Conservation (phyloP, 2,113 vertebrate species). For the Daboia siamensis region DNA sequence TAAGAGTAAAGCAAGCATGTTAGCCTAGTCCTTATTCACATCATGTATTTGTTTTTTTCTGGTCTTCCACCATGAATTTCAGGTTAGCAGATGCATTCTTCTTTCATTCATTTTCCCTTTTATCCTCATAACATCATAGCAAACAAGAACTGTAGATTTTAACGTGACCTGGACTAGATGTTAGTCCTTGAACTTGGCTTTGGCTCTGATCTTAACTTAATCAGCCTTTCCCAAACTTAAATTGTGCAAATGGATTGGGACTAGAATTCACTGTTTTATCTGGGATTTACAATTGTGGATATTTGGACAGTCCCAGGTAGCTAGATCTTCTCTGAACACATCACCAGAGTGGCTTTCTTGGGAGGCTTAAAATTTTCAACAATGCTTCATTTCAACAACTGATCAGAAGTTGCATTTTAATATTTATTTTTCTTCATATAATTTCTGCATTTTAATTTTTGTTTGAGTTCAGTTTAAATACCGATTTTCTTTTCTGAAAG, state of each 20-base stretch:
- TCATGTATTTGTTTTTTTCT: not conserved
- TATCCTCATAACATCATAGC: not conserved
- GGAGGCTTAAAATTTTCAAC: not conserved
- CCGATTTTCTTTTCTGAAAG: not conserved
- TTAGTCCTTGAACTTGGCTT: not conserved
- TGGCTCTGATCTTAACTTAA: not conserved
- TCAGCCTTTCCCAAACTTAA: not conserved
- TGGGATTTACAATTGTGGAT: not conserved
- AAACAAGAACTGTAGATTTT: not conserved
- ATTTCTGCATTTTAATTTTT: not conserved
- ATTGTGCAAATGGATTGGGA: not conserved
- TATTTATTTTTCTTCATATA: not conserved
- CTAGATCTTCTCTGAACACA: not conserved
- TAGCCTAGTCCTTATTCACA: not conserved
- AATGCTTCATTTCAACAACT: not conserved
- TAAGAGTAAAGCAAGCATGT: not conserved
- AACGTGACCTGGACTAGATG: not conserved
- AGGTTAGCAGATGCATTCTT: not conserved
- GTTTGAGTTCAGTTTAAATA: not conserved
- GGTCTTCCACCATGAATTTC: not conserved
- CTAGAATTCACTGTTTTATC: not conserved
- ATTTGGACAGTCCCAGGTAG: not conserved
- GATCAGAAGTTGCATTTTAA: not conserved
- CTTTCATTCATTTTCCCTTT: not conserved
- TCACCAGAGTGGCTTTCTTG: not conserved